Conservation (phyloP, 2,113 vertebrate species). For the Rhadina sibilatrix region DNA sequence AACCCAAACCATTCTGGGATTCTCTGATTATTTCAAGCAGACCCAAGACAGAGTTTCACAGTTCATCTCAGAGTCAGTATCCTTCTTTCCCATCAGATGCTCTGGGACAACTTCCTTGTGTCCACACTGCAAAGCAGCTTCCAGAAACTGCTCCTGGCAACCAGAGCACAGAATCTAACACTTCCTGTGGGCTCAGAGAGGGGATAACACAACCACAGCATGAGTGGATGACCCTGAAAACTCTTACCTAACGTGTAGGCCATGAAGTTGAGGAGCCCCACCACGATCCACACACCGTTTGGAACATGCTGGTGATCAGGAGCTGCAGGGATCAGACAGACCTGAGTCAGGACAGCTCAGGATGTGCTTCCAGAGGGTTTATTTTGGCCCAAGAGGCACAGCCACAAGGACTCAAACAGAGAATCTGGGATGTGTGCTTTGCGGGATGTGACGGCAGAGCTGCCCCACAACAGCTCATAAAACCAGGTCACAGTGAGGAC, state of each 20-base stretch:
- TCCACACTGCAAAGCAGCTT: neutral
- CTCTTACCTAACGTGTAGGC: constrained; percentile 94
- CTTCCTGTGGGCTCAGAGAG: fast-evolving
- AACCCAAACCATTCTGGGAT: neutral
- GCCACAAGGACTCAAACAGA: neutral
- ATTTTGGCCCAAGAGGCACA: neutral
- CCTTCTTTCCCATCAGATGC: neutral
- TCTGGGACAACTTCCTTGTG: neutral
- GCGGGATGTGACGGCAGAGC: neutral
- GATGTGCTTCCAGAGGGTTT: neutral
- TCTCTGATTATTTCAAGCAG: neutral
- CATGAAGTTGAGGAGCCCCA: constrained; percentile 93
- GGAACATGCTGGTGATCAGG: constrained; percentile 86
- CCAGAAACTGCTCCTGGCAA: neutral
- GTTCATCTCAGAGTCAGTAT: neutral
- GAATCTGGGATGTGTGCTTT: neutral
- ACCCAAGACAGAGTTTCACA: neutral
- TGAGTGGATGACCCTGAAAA: neutral
- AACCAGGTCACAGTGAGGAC: neutral
- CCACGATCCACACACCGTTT: constrained; percentile 89
- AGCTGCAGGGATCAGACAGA: constrained; percentile 71
- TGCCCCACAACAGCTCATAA: neutral
- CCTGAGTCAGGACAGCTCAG: neutral
- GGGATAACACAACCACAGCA: neutral
- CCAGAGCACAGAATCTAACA: neutral